Percentiles rank a stretch among this genome's conserved stretches.
Evolutionary conservation across 2,888 invertebrate species (phyloP).

Genomic region (Tetramorium bicarinatum): DNA sequence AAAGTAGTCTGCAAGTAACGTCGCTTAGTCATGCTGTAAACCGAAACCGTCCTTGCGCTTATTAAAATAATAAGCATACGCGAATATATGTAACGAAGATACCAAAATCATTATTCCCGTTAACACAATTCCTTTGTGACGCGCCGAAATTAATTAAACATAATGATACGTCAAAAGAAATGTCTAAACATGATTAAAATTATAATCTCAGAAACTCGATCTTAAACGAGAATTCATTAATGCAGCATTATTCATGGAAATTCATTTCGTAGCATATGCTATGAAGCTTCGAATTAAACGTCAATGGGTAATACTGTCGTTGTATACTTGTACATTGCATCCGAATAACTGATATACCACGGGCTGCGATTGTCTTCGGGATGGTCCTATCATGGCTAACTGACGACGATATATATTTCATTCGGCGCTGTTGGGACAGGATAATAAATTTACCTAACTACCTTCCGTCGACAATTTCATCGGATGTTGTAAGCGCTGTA

Average conservation of each 20-base stretch:
- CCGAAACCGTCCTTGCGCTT: neutral
- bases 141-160: neutral
- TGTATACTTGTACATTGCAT: neutral
- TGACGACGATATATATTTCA: conserved; percentile 52
- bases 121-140: neutral
- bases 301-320: neutral
- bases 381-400: conserved; percentile 37
- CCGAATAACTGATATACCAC: neutral
- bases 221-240: neutral
- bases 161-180: neutral
- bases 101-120: neutral
- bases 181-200: neutral
- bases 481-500: conserved; percentile 50
- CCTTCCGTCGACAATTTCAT: conserved; percentile 46
- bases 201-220: neutral
- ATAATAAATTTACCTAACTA: conserved; percentile 64
- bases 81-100: neutral
- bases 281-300: neutral
- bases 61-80: conserved; percentile 1
- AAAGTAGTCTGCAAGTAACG: conserved; percentile 18
- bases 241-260: neutral
- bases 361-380: neutral
- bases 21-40: neutral
- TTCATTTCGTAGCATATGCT: neutral
- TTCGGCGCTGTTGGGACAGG: conserved; percentile 15